Evolutionary conservation across 2,888 invertebrate genomes (phyloP), one percentile per base, ranked within the genome.

Genomic region (Campopleginae sp.): DNA sequence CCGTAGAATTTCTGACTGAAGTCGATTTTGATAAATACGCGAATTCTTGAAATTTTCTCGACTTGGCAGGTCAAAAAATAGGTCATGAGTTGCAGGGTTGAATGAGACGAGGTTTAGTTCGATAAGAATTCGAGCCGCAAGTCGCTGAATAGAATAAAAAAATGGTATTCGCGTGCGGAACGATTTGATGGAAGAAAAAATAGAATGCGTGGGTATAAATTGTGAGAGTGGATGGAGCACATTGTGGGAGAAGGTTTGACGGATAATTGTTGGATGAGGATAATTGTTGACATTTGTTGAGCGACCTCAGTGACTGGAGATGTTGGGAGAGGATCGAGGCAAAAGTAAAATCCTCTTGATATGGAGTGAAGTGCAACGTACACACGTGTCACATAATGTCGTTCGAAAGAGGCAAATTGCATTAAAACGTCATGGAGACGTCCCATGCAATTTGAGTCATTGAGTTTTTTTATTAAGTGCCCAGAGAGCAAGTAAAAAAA

Each of bases 281-380:
- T 42, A 38, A 38, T 33, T 65, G 19, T 8, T 19, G 38, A 65
- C 42, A 27, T 58, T 27, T 58, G 19, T 58, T 58, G 23, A 12
- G 27, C 54, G 23, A 58, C 23, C 54, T 54, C 23, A 23, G 54
- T 54, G 33, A 38, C 65, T 33, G n/a, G 65, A 66, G 66, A 42
- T 38, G 19, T 12, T n/a, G 33, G 8, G 4, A 42, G 12, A 66
- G 4, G 66, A 66, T 42, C 66, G 42, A 42, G 38, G 38, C 14
- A 19, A 38, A 38, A 44, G 38, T 1, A 14, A 66, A 66, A 38
- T 65, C 17, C 10, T 65, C 63, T n/a, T 38, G 38, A 6, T 8
- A 38, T 65, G 8, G 19, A n/a, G 58, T 27, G 19, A 66, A 66
- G 19, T 42, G 66, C 66, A 66, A 42, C 42, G 66, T 66, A 66